phyloP scores from a whole-genome alignment of 2,797 vertebrate genomes.

The Lemur catta region DNA sequence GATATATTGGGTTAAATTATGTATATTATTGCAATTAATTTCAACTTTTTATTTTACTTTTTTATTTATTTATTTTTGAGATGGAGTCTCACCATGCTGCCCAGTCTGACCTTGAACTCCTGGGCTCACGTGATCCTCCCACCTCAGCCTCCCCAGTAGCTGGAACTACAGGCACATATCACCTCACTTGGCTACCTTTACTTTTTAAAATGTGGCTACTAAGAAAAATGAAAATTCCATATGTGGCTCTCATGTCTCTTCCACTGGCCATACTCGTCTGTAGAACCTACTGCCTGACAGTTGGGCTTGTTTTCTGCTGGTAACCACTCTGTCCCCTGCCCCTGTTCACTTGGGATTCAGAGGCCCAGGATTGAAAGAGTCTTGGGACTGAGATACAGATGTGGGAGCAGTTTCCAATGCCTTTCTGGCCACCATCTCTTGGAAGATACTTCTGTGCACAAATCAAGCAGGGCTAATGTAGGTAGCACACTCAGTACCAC shows the following conservation, averaged over 20 bases:
- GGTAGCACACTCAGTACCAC: background rate
- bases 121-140: background rate
- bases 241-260: background rate
- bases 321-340: background rate
- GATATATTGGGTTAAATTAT: background rate
- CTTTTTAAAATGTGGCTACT: background rate
- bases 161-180: background rate
- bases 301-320: background rate
- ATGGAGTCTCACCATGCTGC: background rate
- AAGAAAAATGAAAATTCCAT: background rate
- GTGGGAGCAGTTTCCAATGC: background rate
- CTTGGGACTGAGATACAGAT: background rate
- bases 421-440: background rate
- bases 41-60: background rate
- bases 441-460: background rate
- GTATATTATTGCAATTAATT: background rate
- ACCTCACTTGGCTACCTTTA: background rate
- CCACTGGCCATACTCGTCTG: background rate
- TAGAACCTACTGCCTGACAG: accelerated
- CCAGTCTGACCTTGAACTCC: background rate
- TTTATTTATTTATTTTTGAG: background rate
- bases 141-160: background rate
- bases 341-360: background rate
- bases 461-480: background rate
- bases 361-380: background rate